Conservation (phyloP, 2,888 invertebrate genomes). For the Stenodema calcarata region DNA sequence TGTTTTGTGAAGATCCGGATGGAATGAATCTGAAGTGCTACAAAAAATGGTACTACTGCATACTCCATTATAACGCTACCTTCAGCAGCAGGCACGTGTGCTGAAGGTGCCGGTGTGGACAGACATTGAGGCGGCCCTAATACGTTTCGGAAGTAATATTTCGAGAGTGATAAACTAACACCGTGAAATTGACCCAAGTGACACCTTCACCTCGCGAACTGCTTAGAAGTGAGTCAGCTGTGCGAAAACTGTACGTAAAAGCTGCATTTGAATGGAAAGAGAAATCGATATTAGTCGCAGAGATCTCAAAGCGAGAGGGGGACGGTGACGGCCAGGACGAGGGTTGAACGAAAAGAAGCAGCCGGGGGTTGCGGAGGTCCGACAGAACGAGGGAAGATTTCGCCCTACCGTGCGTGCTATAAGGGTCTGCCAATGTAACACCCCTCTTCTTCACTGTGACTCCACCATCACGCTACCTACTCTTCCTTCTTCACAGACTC, state of each 20-base stretch:
- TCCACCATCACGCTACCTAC: neutral
- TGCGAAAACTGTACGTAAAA: neutral
- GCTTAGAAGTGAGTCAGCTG: neutral
- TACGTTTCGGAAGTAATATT: neutral
- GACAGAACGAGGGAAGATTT: neutral
- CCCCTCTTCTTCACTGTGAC: neutral
- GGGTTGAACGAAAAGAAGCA: neutral
- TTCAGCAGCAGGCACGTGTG: neutral
- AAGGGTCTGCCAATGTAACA: neutral
- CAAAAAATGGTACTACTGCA: too few species aligned
- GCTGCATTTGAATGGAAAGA: neutral
- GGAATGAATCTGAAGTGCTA: too few species aligned
- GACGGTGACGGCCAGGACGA: neutral
- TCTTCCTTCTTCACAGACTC: neutral
- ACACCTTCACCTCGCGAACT: neutral
- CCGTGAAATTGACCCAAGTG: neutral
- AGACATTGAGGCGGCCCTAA: neutral
- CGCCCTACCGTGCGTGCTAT: neutral
- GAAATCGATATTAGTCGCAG: neutral
- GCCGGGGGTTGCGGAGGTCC: constrained; percentile 23
- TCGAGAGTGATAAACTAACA: neutral
- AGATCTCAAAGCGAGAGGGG: neutral
- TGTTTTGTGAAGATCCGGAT: too few species aligned
- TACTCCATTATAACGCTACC: too few species aligned
- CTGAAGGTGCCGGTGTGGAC: neutral